Evolutionary conservation across 2,113 vertebrate genomes (phyloP).

Genomic region (Phaethon lepturus): DNA sequence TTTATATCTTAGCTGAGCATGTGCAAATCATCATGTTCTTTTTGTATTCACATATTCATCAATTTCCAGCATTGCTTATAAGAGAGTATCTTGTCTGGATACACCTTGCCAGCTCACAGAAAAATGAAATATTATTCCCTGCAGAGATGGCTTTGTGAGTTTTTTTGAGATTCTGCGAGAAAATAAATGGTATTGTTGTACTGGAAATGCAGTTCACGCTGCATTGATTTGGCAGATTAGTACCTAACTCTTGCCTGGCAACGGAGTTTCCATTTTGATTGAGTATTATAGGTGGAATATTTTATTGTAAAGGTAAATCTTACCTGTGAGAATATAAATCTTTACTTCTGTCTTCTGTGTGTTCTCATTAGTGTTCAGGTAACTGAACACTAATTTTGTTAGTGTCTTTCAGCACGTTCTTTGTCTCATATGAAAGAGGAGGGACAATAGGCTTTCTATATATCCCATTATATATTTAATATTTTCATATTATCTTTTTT

Average conservation of each 20-base stretch:
- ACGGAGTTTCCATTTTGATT: not conserved
- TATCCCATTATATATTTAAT: not conserved
- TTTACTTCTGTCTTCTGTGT: not conserved
- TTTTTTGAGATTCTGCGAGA: slow-evolving; percentile 12
- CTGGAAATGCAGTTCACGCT: not conserved
- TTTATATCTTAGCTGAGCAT: not conserved
- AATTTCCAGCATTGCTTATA: not conserved
- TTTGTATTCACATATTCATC: not conserved
- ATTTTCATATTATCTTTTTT: not conserved
- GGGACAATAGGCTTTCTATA: not conserved
- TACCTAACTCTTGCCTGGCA: not conserved
- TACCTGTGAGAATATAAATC: not conserved
- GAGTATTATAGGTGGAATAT: not conserved
- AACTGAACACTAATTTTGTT: not conserved
- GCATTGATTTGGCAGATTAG: not conserved
- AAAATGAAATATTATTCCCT: not conserved
- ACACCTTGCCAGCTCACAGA: not conserved
- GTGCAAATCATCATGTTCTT: not conserved
- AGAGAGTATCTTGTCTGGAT: not conserved
- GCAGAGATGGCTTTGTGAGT: not conserved
- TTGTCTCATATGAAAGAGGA: not conserved
- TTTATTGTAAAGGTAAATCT: slow-evolving; percentile 10
- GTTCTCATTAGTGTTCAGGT: too few species aligned
- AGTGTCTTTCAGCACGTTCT: not conserved
- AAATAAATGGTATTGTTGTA: slow-evolving; percentile 11